phyloP scores from a whole-genome alignment of 2,797 vertebrate genomes.

The Acanthiza pusilla region DNA sequence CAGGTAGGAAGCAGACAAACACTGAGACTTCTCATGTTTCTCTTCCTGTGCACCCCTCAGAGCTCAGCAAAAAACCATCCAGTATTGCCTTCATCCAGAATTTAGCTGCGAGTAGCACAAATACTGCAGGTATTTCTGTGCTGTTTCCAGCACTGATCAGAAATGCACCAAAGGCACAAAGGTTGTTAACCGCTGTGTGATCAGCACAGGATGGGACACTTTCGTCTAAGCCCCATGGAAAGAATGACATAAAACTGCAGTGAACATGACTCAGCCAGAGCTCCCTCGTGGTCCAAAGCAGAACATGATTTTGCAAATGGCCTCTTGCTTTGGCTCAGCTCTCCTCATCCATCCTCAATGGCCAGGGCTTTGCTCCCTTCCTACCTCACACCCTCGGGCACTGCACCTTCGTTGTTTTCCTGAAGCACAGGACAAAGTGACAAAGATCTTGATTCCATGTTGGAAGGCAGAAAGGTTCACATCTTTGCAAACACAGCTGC shows the following conservation, averaged over 20 bases:
- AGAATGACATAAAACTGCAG: not conserved
- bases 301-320: not conserved
- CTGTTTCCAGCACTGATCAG: not conserved
- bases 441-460: rapidly evolving
- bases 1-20: not conserved
- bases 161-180: not conserved
- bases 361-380: not conserved
- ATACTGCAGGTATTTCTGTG: not conserved
- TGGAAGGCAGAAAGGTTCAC: not conserved
- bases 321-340: rapidly evolving
- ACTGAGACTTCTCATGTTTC: not conserved
- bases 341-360: not conserved
- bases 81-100: not conserved
- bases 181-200: not conserved
- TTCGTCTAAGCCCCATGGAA: not conserved
- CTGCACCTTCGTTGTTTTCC: not conserved
- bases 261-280: not conserved
- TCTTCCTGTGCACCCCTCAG: not conserved
- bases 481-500: not conserved
- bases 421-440: not conserved
- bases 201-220: not conserved
- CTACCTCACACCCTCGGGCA: not conserved
- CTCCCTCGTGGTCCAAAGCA: not conserved
- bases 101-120: not conserved
- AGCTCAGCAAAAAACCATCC: not conserved